These are phyloP conservation scores for Papilio xuthus DNA, from an alignment of 1,140 invertebrate genomes.

Conservation along the genomic window DNA sequence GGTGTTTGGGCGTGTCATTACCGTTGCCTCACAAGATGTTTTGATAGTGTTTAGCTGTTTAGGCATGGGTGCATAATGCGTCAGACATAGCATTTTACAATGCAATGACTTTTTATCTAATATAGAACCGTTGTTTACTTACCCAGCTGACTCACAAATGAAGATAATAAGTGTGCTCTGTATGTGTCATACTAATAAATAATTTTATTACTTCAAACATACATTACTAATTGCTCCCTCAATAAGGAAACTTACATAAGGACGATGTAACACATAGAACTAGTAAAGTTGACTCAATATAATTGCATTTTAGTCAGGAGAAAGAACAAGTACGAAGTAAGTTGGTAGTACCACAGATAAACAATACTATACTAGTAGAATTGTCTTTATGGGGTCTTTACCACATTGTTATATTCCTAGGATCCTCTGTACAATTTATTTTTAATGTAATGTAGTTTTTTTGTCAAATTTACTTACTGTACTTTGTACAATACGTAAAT, in stretches of 20 bases:
- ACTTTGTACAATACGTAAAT: not conserved
- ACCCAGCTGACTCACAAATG: not conserved
- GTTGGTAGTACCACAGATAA: no score
- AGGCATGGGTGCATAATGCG: not conserved
- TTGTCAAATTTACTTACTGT: not conserved
- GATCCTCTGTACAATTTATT: no score
- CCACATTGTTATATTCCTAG: no score
- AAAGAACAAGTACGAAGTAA: no score
- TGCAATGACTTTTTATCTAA: slow-evolving; percentile 5
- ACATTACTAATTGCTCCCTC: no score
- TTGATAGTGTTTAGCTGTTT: slow-evolving; percentile 49
- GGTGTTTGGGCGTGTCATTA: slow-evolving; percentile 69
- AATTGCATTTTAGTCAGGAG: no score
- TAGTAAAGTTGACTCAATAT: no score
- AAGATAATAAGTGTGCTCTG: not conserved
- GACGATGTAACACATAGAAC: no score
- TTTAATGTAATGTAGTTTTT: not conserved
- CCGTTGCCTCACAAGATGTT: slow-evolving; percentile 74
- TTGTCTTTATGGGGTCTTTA: no score
- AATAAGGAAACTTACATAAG: no score
- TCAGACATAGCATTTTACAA: not conserved
- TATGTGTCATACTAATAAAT: not conserved
- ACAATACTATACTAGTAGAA: no score
- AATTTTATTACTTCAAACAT: no score
- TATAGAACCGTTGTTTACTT: not conserved